phyloP scores from a whole-genome alignment of 2,888 invertebrate genomes.

The Yponomeuta sedellus region DNA sequence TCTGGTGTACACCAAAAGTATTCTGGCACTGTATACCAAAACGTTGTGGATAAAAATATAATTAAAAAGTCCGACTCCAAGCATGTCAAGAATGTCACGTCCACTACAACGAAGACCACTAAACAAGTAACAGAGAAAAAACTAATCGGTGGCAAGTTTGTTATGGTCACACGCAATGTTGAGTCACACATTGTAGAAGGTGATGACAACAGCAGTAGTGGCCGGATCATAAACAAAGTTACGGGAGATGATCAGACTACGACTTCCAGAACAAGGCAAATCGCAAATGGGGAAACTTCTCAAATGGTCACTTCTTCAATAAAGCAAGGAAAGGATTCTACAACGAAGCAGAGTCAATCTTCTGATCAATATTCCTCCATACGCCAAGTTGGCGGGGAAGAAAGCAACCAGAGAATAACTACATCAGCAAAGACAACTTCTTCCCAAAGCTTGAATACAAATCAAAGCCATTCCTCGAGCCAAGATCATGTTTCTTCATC shows the following conservation, averaged over 20 bases:
- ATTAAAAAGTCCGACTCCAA: constrained; percentile 47
- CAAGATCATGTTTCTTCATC: constrained; percentile 7
- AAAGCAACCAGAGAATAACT: background rate
- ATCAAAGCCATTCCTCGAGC: background rate
- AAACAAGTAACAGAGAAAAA: constrained; percentile 76
- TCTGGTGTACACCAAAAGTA: constrained; percentile 39
- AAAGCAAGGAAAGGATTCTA: constrained; percentile 31
- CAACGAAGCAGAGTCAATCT: constrained; percentile 25
- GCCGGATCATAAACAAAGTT: constrained; percentile 13
- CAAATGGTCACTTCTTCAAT: constrained; percentile 35
- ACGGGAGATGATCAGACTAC: background rate
- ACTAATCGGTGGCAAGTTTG: constrained; percentile 65
- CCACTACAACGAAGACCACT: constrained; percentile 64
- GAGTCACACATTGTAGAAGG: constrained; percentile 77
- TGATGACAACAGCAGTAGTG: constrained; percentile 27
- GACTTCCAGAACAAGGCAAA: constrained; percentile 30
- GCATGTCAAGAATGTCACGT: constrained; percentile 35
- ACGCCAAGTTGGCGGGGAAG: background rate
- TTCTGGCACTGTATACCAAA: constrained; percentile 30
- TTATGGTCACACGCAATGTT: constrained; percentile 77
- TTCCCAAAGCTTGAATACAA: background rate
- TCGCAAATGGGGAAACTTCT: constrained; percentile 30
- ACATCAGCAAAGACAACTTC: background rate
- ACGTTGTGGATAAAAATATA: constrained; percentile 29
- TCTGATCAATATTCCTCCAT: background rate